Base-by-base conservation (phyloP, 2,113 vertebrate genomes). In the Turnix velox region DNA sequence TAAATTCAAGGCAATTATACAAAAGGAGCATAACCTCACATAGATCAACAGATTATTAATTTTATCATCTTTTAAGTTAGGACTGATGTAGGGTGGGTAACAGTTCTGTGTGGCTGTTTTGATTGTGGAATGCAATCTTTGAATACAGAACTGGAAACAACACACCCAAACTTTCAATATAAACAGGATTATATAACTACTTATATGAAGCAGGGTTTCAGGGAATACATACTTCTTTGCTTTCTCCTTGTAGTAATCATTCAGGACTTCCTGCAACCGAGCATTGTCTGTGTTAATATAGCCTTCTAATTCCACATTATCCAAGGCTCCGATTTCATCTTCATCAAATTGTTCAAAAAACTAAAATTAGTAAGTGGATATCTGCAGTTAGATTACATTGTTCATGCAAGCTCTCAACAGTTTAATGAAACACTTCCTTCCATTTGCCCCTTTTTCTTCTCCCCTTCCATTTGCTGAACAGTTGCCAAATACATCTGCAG, bases 321-420 rank as follows among this genome's bases (percentile, higher is more conserved):
- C 99, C 97, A 99, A 95, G 15, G 99, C 98, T 71, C 99, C 99
- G 57, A 99, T 99, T 96, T 99, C 99, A 86, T 98, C 99, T 27
- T 99, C 99, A 27, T 99, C 99, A 94, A 99, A 99, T 78, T 99
- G 99, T 48, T 99, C 98, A 65, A 97, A 99, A 95, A 99, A 99
- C 99, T 99, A 87, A 62, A 87, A 96, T 17, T 65, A 72, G 94
- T 65, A 92, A 84, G 35, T 37, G 17, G 80, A 7, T 52, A 71
- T 31, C 48, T 71, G 27, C 27, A 51, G 59, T 72, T 55, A 91
- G 55, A 55, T 15, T 2, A 3, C 10, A 30, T 58, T 52, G 85
- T 10, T 20, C 2, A 2, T 19, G 20, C 30, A 83, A 42, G 28
- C 69, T 31, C 25, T 58, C 17, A 31, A 46, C 1, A 87, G 66